Evolutionary conservation across 2,888 invertebrate genomes (phyloP), one percentile per base, ranked within the genome.

Genomic region (Hesperia comma): DNA sequence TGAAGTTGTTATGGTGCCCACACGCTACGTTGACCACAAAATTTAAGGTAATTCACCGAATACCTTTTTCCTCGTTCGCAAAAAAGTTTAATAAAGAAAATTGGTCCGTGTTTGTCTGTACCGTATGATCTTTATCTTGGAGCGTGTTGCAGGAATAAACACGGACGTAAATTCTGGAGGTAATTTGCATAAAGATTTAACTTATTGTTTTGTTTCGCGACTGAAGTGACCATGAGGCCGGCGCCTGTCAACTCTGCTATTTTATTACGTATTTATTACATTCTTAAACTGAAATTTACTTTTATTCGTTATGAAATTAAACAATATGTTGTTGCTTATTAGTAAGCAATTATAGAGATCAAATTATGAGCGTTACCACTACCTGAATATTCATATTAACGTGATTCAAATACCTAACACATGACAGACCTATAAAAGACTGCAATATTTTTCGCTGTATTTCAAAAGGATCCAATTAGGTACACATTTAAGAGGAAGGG

Each of bases 111-210:
- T n/a, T 51, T 53, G 46, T 51, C 14, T 40, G 51, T 19, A 33
- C 19, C 55, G 56, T 63, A 55, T 33, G 63, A 63, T 56, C 63
- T n/a, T 56, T 56, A 63, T 49, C 63, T 33, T 49, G 17, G 17
- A 63, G 33, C 56, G 56, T 56, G 56, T 63, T 56, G 37, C 21
- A 37, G 37, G 43, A 40, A 63, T 55, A 43, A 63, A 63, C 56
- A 33, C 63, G 63, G 49, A 63, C 49, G 56, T 63, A 63, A 63
- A 63, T 56, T 49, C 33, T 55, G 19, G 19, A 33, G 46, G 49
- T 56, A 43, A 57, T 63, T 63, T 63, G 63, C 63, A 63, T 63
- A 57, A 63, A 40, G 33, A 49, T 63, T 63, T 63, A 37, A 57
- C 15, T 63, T 63, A 56, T 63, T 51, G 56, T 57, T 49, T 57